Conservation (phyloP, 2,888 invertebrate genomes). For the Polyommatus icarus region DNA sequence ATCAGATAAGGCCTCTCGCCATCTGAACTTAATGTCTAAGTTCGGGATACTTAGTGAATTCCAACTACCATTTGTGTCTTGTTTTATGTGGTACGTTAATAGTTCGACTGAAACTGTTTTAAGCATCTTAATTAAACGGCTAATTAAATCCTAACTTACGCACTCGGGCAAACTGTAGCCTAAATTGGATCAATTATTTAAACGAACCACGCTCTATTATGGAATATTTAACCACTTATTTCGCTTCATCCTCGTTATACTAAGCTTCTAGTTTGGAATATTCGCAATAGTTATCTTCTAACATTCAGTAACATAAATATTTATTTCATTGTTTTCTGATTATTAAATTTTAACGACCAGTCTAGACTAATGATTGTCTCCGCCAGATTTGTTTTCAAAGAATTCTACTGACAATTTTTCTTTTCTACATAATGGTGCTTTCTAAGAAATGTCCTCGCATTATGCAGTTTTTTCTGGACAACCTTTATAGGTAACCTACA, state of each 20-base stretch:
- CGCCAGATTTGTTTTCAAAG: constrained; percentile 15
- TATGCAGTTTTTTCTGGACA: neutral
- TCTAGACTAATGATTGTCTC: constrained; percentile 22
- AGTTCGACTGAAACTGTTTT: constrained; percentile 24
- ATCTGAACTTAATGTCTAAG: constrained; percentile 23
- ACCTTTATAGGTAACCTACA: constrained; percentile 11
- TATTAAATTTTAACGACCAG: constrained; percentile 11
- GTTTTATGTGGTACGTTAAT: constrained; percentile 38
- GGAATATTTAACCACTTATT: constrained; percentile 13
- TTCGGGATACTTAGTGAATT: constrained; percentile 37
- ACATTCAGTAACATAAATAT: neutral
- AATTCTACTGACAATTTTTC: constrained; percentile 1
- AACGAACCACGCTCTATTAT: constrained; percentile 4
- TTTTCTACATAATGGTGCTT: constrained; percentile 2
- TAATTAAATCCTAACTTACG: constrained; percentile 34
- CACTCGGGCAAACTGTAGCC: neutral
- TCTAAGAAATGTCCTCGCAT: neutral
- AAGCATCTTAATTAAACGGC: constrained; percentile 34
- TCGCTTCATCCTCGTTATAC: neutral
- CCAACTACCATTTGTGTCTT: constrained; percentile 39
- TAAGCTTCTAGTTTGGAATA: neutral
- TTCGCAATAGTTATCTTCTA: neutral
- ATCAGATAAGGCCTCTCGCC: constrained; percentile 29
- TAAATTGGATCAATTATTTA: constrained; percentile 19
- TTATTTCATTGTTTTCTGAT: constrained; percentile 19